Percentiles rank a stretch among this genome's conserved stretches.
Evolutionary conservation across 2,113 vertebrate species (phyloP).

Genomic region (Aptenodytes patagonicus): DNA sequence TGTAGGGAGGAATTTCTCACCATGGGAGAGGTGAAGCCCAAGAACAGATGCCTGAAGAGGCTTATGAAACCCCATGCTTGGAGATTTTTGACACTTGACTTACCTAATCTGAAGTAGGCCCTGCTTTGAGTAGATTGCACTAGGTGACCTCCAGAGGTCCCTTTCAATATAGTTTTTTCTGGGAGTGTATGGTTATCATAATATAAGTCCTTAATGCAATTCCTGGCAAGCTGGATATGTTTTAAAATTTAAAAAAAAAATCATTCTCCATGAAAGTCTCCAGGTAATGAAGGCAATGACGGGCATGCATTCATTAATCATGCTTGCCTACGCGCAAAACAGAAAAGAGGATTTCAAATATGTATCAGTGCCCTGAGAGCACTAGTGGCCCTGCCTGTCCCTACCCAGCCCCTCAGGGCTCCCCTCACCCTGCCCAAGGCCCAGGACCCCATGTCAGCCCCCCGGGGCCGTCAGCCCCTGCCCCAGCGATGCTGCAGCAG

Average conservation of each 20-base stretch:
- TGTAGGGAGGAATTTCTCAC: not conserved
- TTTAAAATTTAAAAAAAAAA: not conserved
- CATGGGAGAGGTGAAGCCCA: not conserved
- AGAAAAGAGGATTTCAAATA: not conserved
- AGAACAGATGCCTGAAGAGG: not conserved
- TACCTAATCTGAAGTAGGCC: not conserved
- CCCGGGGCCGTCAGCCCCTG: too few species aligned
- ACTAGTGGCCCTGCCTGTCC: not conserved
- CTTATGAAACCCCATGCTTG: not conserved
- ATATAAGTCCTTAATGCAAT: not conserved
- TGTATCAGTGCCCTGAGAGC: not conserved
- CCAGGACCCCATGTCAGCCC: too few species aligned
- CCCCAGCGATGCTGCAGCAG: accelerated
- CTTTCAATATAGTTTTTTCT: not conserved
- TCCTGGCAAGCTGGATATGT: not conserved
- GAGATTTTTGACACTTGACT: not conserved
- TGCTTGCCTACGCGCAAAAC: not conserved
- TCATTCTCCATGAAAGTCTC: not conserved
- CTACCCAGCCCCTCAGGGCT: too few species aligned
- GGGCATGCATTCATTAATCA: not conserved
- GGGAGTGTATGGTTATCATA: not conserved
- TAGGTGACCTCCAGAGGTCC: not conserved
- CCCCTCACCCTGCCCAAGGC: too few species aligned
- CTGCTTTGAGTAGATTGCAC: not conserved
- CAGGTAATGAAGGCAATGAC: not conserved